Evolutionary conservation across 1,140 invertebrate genomes (phyloP).

Genomic region (Drosophila rufa): DNA sequence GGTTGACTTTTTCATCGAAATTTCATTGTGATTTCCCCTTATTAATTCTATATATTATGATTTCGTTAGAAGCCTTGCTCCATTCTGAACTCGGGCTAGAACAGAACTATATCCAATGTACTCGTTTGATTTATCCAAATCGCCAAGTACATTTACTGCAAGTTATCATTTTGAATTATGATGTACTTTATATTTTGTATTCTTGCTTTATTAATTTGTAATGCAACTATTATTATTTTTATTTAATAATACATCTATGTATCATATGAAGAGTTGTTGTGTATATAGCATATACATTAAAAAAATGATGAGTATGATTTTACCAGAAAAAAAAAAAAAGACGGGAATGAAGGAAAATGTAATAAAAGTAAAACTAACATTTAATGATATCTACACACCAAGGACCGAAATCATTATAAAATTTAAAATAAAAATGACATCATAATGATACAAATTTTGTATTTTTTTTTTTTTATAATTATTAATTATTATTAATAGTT

Average conservation of each 20-base stretch:
- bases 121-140: conserved; percentile 47
- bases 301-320: conserved; percentile 71
- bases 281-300: conserved; percentile 84
- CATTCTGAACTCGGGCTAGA: conserved; percentile 30
- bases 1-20: conserved; percentile 37
- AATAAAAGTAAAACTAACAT: too few relatives aligned
- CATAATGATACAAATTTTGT: too few relatives aligned
- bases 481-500: too few relatives aligned
- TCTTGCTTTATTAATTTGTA: conserved; percentile 80
- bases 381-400: too few relatives aligned
- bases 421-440: too few relatives aligned
- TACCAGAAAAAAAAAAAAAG: conserved; percentile 39
- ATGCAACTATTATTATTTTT: conserved; percentile 74
- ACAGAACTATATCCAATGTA: conserved; percentile 46
- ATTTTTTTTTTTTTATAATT: too few relatives aligned
- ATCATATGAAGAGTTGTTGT: conserved; percentile 77
- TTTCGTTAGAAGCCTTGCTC: conserved; percentile 44
- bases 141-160: conserved; percentile 30
- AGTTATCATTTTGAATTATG: conserved; percentile 56
- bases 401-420: too few relatives aligned
- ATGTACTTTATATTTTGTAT: conserved; percentile 60
- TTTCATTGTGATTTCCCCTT: conserved; percentile 60
- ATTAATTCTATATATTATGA: conserved; percentile 28
- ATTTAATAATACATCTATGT: conserved; percentile 71
- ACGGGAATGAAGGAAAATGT: too few relatives aligned